These are phyloP conservation scores for Spizaetus ornatus DNA, from an alignment of 2,113 vertebrate species.

Conservation along the genomic window DNA sequence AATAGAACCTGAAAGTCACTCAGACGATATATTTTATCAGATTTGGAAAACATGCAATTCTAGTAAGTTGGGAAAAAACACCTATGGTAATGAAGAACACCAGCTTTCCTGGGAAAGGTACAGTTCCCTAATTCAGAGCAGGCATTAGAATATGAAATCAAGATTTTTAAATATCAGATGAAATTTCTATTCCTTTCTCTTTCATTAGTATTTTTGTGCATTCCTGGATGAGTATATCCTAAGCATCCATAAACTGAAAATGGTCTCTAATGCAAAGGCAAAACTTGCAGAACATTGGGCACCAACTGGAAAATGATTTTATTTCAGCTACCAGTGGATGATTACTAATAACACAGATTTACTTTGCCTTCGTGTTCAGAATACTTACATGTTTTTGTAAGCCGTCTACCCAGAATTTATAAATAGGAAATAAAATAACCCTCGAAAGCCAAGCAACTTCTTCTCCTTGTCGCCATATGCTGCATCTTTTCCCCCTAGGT, in stretches of 20 bases:
- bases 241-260: background rate
- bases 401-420: constrained; percentile 25
- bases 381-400: constrained; percentile 37
- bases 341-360: constrained; percentile 20
- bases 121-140: background rate
- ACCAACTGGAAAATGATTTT: constrained; percentile 39
- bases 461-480: constrained; percentile 51
- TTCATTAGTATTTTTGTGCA: background rate
- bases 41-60: background rate
- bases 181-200: background rate
- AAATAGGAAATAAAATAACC: constrained; percentile 57
- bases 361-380: constrained; percentile 3
- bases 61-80: background rate
- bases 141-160: background rate
- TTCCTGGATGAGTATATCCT: background rate
- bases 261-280: background rate
- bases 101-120: background rate
- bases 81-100: background rate
- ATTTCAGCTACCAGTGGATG: background rate
- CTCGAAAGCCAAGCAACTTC: constrained; percentile 30
- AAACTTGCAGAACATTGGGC: constrained; percentile 25
- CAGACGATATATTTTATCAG: background rate
- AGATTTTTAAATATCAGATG: background rate
- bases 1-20: background rate
- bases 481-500: constrained; percentile 50